A percentile compares a stretch with the other conserved stretches of the same genome.
phyloP scores from a whole-genome alignment of 2,797 vertebrate species.

The Toxotes lorentzi region DNA sequence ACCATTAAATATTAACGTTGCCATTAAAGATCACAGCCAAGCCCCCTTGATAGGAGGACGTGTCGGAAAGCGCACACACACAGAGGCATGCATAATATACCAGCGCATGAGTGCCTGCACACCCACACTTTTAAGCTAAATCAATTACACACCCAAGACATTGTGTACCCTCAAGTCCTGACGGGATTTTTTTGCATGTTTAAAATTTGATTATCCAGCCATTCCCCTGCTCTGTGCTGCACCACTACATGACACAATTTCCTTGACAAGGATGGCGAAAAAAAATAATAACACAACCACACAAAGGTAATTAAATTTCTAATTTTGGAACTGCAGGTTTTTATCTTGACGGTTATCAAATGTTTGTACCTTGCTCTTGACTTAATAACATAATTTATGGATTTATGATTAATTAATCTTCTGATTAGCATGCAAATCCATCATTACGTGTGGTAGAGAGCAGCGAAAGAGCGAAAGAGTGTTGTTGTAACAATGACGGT shows the following conservation, averaged over 20 bases:
- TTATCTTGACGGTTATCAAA: slow-evolving; percentile 64
- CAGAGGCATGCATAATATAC: slow-evolving; percentile 53
- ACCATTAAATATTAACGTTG: slow-evolving; percentile 81
- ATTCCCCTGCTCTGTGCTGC: slow-evolving; percentile 31
- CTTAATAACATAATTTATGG: slow-evolving; percentile 62
- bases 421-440: slow-evolving; percentile 62
- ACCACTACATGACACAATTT: slow-evolving; percentile 53
- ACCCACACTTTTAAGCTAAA: slow-evolving; percentile 57
- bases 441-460: slow-evolving; percentile 37
- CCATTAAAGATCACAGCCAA: slow-evolving; percentile 80
- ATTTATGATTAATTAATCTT: slow-evolving; percentile 67
- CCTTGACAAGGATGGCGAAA: slow-evolving; percentile 36
- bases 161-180: slow-evolving; percentile 62
- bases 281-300: slow-evolving; percentile 44
- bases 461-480: slow-evolving; percentile 10
- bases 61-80: slow-evolving; percentile 23
- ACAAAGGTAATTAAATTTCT: slow-evolving; percentile 68
- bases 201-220: slow-evolving; percentile 71
- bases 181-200: slow-evolving; percentile 68
- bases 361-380: slow-evolving; percentile 52
- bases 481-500: slow-evolving; percentile 15
- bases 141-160: slow-evolving; percentile 67
- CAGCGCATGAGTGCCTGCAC: slow-evolving; percentile 8
- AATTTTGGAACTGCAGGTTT: slow-evolving; percentile 56
- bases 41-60: slow-evolving; percentile 62